Base-by-base conservation (phyloP, 2,113 vertebrate genomes). In the Phaethon lepturus region DNA sequence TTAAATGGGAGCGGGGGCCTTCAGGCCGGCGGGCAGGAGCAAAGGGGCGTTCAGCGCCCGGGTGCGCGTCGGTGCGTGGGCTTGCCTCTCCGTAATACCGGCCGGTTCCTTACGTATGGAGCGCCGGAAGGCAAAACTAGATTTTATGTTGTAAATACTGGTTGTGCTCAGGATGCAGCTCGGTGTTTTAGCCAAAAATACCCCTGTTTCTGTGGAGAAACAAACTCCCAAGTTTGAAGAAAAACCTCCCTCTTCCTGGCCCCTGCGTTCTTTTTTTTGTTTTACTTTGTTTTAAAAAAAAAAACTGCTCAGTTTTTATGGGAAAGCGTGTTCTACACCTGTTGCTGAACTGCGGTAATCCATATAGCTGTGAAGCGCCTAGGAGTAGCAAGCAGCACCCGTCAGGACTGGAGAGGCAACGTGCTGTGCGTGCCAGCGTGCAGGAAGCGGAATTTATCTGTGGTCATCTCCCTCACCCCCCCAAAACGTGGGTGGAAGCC, bases 371-470 rank as follows among this genome's bases (percentile, higher is more conserved):
- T 1, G 1, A 25, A 44, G 31, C 13, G 4, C 11, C 20, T 3
- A 3, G 40, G 42, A 16, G 11, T 3, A 18, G 42, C 10, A 22
- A 9, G 44, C 49, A 56, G 33, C 45, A 7, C n/a, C 63, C 38
- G 17, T 31, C 16, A 14, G 68, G 45, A 20, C 13, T 3, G 33
- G 10, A 56, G 23, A 5, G 11, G 4, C 8, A 0, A 3, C 1
- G 13, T 2, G 15, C 4, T 55, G 28, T 20, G 19, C 1, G 0
- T 11, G 14, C 18, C 0, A 0, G 49, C 10, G 2, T 19, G 40
- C 18, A 11, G 23, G 58, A 44, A 42, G 28, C 16, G 1, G 59
- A 12, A 8, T 5, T 47, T 45, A 5, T 17, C 45, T 66, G 11
- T 11, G n/a, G 24, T 25, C 66, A 7, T 45, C 67, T 76, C 10